Evolutionary conservation across 2,113 vertebrate species (phyloP), one percentile per base, ranked within the genome.

Genomic region (Phoxinus phoxinus): DNA sequence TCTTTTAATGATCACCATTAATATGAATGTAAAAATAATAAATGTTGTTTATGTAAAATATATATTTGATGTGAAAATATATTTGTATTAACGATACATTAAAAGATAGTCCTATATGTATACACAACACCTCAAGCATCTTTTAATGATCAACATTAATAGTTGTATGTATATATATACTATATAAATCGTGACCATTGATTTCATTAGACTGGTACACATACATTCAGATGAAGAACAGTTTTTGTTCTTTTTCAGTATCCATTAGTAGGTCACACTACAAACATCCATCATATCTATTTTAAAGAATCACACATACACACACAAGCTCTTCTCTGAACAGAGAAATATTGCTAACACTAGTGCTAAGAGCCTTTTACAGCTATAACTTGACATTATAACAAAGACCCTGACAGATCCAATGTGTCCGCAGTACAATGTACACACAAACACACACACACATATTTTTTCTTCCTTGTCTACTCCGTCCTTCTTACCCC

Each of bases 341-440:
- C 59, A 65, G 15, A 65, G 23, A 41, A 46, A 81, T 79, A 59
- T 65, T 81, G 59, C 59, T 65, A 63, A 37, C 56, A 46, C 58
- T 41, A 67, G 30, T 53, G 56, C 58, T 80, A 80, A 81, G 69
- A 81, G 85, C 51, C 77, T 86, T 72, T 58, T 81, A 72, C 85
- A 81, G 67, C 67, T 86, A 41, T 81, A 81, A 78, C 41, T 71
- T 46, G 53, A 72, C 77, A 81, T 81, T 69, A 73, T 73, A 86
- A 86, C 85, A 86, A 86, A 86, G 67, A 56, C 77, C 44, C 35
- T 79, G 76, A 86, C 85, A 86, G 67, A 86, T 73, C 81, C 67
- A 78, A 81, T 63, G 81, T 51, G 80, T 67, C 86, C 74, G 63
- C 37, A 71, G 72, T 63, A 82, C 65, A 77, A 41, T 41, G 44